A percentile compares a stretch with the other conserved stretches of the same genome.
These are phyloP conservation scores for Petrolisthes manimaculis DNA, from an alignment of 2,888 invertebrate species.

Conservation along the genomic window DNA sequence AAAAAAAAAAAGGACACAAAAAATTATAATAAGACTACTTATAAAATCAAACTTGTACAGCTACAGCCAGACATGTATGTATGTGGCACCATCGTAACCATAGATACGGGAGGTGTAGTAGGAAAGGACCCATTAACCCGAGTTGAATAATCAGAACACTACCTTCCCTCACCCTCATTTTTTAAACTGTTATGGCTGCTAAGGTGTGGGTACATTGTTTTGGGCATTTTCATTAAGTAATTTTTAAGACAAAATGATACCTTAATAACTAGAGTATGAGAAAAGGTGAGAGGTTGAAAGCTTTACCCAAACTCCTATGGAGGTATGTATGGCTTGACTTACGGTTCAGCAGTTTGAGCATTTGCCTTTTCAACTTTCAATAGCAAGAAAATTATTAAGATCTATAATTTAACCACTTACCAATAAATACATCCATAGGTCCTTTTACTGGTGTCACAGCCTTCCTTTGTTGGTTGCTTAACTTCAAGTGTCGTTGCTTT, in stretches of 20 bases:
- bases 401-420: not conserved
- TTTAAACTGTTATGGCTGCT: no score
- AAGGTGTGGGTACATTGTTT: no score
- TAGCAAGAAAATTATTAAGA: not conserved
- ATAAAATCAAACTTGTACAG: no score
- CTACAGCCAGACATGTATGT: no score
- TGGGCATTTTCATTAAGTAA: no score
- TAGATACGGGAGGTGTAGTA: not conserved
- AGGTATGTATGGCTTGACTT: not conserved
- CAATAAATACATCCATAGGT: constrained; percentile 7
- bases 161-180: no score
- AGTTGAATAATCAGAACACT: no score
- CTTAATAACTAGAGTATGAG: no score
- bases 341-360: not conserved
- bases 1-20: not conserved
- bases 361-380: not conserved
- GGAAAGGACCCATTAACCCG: not conserved
- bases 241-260: no score
- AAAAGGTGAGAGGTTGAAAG: no score
- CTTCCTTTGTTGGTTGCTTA: not conserved
- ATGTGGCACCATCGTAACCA: no score
- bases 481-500: not conserved
- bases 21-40: not conserved
- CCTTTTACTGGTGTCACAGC: not conserved
- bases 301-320: not conserved